Base-by-base conservation (phyloP, 1,140 invertebrate genomes). In the Meteorus sp. region DNA sequence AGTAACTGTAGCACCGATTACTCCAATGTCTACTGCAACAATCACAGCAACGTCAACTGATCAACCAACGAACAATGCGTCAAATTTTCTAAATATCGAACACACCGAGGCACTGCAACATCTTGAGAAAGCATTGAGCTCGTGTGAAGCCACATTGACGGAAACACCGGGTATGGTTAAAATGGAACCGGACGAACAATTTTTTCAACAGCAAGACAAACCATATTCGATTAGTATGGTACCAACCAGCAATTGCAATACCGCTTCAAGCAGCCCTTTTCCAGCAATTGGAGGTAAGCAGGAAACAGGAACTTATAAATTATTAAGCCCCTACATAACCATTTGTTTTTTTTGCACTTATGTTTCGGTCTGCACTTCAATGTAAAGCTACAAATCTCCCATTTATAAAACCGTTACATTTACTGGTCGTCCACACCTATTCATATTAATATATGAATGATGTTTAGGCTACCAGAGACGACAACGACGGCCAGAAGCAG, bases 401-500 rank as follows among this genome's bases (percentile, higher is more conserved):
- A n/a, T n/a, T n/a, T n/a, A n/a, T n/a, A n/a, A n/a, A n/a, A n/a
- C n/a, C n/a, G n/a, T n/a, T n/a, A n/a, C n/a, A n/a, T n/a, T n/a
- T 7, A 33, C 11, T 33, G 29, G 11, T 33, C 11, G 6, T 33
- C 11, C 6, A 7, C 23, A 39, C 15, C 44, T 25, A 15, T 3
- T 29, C 47, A 20, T 19, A 48, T 54, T 58, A 19, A 29, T 6
- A 2, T 11, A 17, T 50, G 2, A 17, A n/a, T n/a, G 2, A 51
- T 37, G 62, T 60, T 7, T 53, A 80, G 78, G 78, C 45, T 80
- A 80, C 68, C 78, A 80, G 70, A 77, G 75, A 75, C 79, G 84
- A 67, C 85, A 88, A 50, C 79, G 87, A 8, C 81, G 87, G 51
- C 87, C 89, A 11, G 89, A 92, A 72, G 87, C 87, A 27, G 86